Evolutionary conservation across 2,888 invertebrate genomes (phyloP), one percentile per base, ranked within the genome.

Genomic region (Ferrisia virgata): DNA sequence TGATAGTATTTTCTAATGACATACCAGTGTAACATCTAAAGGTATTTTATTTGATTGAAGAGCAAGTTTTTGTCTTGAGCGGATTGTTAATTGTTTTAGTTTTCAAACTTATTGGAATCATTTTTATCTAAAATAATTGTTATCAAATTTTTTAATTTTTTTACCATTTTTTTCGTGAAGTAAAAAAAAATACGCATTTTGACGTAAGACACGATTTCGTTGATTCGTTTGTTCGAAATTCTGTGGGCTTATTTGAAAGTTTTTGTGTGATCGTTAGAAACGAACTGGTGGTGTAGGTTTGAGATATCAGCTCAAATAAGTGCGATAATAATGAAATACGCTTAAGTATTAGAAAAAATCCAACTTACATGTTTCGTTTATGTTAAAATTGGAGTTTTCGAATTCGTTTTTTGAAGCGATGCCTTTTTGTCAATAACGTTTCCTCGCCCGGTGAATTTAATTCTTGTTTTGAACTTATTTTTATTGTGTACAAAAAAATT

Each of bases 401-500:
- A 13, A 64, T 28, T 64, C 31, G 11, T 13, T 64, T 64, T 64
- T 64, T 0, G 33, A 72, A 72, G 72, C 72, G 72, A 72, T 72
- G 72, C 36, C 72, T 72, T 33, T 72, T 72, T 72, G 18, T 64
- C 31, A 72, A 33, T 33, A 28, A 36, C 31, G 72, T 13, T 72
- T 72, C 72, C 72, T 72, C 72, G 72, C 72, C 72, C 72, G 72
- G 72, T 72, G 72, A 72, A 72, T 72, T 33, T 6, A n/a, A 36
- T 33, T 64, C 8, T 25, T 69, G 11, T 28, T 15, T 72, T 33
- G 28, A 72, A 72, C 72, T 72, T 47, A 33, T 72, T 72, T 72
- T 72, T n/a, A 33, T 72, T 72, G 36, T 72, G 72, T 72, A 72
- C n/a, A 72, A 72, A 72, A 47, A 64, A 72, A 72, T 72, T 72